phyloP scores from a whole-genome alignment of 2,113 vertebrate genomes.

The Noctilio leporinus region DNA sequence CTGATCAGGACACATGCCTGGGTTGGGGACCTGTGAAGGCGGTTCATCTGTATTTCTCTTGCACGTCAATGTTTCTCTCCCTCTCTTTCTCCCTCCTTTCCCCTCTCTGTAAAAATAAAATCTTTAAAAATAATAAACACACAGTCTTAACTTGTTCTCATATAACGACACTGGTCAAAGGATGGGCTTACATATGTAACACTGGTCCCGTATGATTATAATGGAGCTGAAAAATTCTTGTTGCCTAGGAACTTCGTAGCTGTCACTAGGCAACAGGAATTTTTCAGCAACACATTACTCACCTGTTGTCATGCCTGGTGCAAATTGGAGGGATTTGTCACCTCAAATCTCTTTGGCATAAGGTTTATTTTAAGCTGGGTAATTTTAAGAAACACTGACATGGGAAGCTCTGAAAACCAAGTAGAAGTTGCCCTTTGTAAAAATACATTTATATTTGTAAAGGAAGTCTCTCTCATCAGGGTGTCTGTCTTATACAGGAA shows the following conservation, averaged over 20 bases:
- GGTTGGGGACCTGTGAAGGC: too few relatives aligned
- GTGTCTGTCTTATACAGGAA: background rate
- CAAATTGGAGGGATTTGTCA: background rate
- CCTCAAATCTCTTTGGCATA: background rate
- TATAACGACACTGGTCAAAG: background rate
- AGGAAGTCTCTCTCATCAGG: background rate
- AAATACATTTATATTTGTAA: background rate
- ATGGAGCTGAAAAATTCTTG: background rate
- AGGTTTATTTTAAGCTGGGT: background rate
- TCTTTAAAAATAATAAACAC: too few relatives aligned
- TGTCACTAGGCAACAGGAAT: too few relatives aligned
- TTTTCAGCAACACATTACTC: background rate
- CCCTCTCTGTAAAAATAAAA: too few relatives aligned
- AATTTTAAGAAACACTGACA: background rate
- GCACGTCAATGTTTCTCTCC: too few relatives aligned
- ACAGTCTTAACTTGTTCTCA: too few relatives aligned
- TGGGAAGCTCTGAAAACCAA: background rate
- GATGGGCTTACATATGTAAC: background rate
- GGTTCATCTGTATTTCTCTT: too few relatives aligned
- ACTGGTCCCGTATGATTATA: background rate
- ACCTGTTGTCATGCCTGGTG: background rate
- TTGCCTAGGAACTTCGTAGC: background rate
- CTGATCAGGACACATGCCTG: too few relatives aligned
- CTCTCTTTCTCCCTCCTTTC: too few relatives aligned
- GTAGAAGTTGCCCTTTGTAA: background rate